Conservation (phyloP, 2,113 vertebrate genomes). For the Henicopernis longicauda region DNA sequence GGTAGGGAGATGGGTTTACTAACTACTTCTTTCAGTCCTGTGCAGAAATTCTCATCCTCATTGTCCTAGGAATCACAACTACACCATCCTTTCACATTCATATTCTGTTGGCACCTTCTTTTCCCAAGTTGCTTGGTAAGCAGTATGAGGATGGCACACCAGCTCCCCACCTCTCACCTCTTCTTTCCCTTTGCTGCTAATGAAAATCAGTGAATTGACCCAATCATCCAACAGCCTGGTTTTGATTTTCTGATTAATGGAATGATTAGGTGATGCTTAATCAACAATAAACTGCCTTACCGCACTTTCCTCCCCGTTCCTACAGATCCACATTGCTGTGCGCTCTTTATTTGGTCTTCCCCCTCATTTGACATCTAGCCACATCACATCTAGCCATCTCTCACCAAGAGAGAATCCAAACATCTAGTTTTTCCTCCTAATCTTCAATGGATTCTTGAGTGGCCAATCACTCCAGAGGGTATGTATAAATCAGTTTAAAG, state of each 20-base stretch:
- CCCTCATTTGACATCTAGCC: background rate
- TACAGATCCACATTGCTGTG: background rate
- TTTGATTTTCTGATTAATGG: conserved; percentile 42
- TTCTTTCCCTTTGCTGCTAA: background rate
- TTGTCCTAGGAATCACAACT: background rate
- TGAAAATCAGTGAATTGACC: conserved; percentile 5
- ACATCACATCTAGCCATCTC: background rate
- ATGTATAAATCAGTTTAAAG: background rate
- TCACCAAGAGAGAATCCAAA: background rate
- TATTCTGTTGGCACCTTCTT: background rate
- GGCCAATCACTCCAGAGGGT: background rate
- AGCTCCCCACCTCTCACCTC: background rate
- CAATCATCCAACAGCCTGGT: background rate
- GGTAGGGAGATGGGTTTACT: background rate
- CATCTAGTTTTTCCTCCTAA: background rate
- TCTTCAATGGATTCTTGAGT: background rate
- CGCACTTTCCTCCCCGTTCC: background rate
- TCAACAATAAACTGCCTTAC: background rate
- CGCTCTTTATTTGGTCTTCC: background rate
- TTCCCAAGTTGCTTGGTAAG: background rate
- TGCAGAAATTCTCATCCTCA: background rate
- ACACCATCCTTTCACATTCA: background rate
- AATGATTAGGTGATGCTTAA: conserved; percentile 5
- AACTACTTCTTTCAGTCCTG: background rate
- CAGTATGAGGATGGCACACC: background rate